Conservation (phyloP, 30 jellyfish, hydroid and myxozoan genomes). For the Catostylus mosaicus region DNA sequence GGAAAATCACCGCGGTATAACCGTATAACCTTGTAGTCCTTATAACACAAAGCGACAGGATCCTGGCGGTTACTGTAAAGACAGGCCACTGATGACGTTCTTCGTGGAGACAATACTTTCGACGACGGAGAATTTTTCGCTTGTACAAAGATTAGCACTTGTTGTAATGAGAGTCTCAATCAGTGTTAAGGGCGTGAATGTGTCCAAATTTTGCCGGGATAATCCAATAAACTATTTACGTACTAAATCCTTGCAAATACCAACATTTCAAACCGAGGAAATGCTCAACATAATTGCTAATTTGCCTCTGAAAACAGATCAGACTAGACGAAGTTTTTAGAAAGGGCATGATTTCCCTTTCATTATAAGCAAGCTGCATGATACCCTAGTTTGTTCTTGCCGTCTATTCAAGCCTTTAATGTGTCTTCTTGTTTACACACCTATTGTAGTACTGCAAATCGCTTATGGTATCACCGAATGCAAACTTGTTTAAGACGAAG, state of each 20-base stretch:
- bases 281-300: constrained; percentile 52
- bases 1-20: constrained; percentile 25
- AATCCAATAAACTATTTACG: constrained; percentile 68
- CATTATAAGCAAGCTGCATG: constrained; percentile 44
- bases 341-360: constrained; percentile 52
- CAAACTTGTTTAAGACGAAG: constrained; percentile 42
- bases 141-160: constrained; percentile 46
- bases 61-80: constrained; percentile 43
- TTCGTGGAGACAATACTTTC: constrained; percentile 13
- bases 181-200: constrained; percentile 62
- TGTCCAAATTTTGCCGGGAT: constrained; percentile 40
- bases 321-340: constrained; percentile 27
- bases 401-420: constrained; percentile 48
- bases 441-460: constrained; percentile 24
- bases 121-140: constrained; percentile 30
- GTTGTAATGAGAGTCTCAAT: constrained; percentile 32
- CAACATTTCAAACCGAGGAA: constrained; percentile 51
- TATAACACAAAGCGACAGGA: constrained; percentile 24
- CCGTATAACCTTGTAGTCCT: constrained; percentile 16
- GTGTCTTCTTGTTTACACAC: constrained; percentile 35
- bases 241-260: constrained; percentile 55
- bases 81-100: constrained; percentile 33
- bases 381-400: constrained; percentile 41
- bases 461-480: constrained; percentile 29
- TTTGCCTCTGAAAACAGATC: constrained; percentile 45